Conservation (phyloP, 64 coral and sea anemone species). For the Actinia equina region DNA sequence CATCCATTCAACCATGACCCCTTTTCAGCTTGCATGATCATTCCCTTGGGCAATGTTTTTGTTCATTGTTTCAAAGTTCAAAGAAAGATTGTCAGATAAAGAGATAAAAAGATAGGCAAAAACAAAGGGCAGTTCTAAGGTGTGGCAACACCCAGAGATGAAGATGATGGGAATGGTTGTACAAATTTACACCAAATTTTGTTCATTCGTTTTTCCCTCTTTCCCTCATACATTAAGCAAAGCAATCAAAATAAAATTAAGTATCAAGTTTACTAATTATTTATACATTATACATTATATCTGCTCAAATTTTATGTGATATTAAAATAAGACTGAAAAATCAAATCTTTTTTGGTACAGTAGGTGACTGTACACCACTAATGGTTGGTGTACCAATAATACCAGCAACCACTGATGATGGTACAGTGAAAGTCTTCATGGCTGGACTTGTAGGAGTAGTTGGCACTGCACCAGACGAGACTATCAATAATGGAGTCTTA, state of each 20-base stretch:
- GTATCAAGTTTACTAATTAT: not conserved
- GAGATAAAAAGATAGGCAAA: no score
- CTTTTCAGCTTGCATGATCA: not conserved
- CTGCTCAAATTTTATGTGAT: not conserved
- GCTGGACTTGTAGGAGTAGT: constrained; percentile 27
- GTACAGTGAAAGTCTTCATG: not conserved
- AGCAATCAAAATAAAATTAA: not conserved
- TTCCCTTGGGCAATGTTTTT: not conserved
- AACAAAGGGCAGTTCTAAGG: no score
- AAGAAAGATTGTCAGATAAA: not conserved
- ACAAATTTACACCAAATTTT: no score
- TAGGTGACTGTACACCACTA: not conserved
- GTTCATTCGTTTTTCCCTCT: no score
- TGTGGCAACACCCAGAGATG: no score
- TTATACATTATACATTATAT: not conserved
- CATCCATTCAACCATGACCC: not conserved
- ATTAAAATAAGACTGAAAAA: not conserved
- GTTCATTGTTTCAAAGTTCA: not conserved
- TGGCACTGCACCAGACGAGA: not conserved
- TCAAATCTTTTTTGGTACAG: not conserved
- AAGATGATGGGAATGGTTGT: no score
- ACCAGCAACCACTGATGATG: not conserved
- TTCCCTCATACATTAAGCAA: not conserved
- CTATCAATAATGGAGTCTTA: constrained; percentile 31
- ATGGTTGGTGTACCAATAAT: not conserved